Conservation (phyloP, 2,113 vertebrate genomes). For the Cepphus grylle region DNA sequence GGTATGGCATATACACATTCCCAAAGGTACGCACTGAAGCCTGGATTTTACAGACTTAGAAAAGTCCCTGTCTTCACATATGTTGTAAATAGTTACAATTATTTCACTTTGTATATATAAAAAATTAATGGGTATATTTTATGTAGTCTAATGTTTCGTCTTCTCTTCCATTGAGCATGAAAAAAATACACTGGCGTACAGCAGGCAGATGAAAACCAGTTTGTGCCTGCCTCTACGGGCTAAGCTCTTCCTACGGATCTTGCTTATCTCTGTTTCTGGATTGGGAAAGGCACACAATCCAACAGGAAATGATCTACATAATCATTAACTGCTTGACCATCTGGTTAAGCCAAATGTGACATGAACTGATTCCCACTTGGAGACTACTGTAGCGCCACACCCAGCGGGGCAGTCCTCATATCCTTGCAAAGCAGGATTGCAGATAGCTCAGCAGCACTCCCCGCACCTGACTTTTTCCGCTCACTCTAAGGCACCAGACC, state of each 20-base stretch:
- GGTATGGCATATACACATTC: neutral
- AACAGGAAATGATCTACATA: neutral
- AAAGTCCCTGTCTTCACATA: neutral
- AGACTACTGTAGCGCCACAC: neutral
- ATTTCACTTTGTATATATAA: neutral
- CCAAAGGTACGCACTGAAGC: neutral
- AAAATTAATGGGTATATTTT: neutral
- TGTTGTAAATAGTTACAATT: neutral
- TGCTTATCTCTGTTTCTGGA: neutral
- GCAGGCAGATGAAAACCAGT: neutral
- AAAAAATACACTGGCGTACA: neutral
- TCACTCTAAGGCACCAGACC: neutral
- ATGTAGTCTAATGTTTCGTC: neutral
- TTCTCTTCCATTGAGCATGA: neutral
- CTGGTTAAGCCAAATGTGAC: neutral
- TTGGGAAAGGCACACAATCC: neutral
- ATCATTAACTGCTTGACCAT: neutral
- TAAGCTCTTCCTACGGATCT: neutral
- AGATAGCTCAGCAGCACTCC: neutral
- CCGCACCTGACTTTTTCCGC: neutral
- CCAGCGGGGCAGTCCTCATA: accelerated
- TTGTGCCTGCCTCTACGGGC: neutral
- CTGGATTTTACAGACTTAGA: neutral
- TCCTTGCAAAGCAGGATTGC: neutral
- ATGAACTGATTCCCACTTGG: neutral